A percentile compares a stretch with the other conserved stretches of the same genome.
Evolutionary conservation across 2,113 vertebrate genomes (phyloP).

Genomic region (Hystrix brachyura): DNA sequence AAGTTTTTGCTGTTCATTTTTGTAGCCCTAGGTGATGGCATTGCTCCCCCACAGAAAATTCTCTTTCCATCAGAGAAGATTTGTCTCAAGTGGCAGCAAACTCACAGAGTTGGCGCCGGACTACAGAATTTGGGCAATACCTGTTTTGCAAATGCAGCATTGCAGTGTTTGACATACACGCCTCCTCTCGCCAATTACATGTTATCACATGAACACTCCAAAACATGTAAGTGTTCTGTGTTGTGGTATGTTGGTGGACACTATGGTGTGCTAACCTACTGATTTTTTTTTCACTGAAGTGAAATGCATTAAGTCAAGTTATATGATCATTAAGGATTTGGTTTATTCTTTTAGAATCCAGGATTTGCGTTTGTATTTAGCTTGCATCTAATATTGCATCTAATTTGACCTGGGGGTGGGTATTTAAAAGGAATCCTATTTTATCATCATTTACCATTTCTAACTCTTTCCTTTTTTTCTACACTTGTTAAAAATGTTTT

Average conservation of each 20-base stretch:
- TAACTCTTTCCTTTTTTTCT: slow-evolving; percentile 60
- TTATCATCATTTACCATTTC: slow-evolving; percentile 73
- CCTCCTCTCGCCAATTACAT: slow-evolving; percentile 97
- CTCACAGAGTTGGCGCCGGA: slow-evolving; percentile 95
- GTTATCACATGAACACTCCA: slow-evolving; percentile 97
- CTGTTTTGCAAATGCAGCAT: slow-evolving; percentile 96
- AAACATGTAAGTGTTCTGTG: slow-evolving; percentile 92
- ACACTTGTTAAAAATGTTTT: slow-evolving; percentile 32
- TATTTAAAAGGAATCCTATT: slow-evolving; percentile 56
- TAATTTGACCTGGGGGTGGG: slow-evolving; percentile 44
- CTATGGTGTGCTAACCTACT: not conserved
- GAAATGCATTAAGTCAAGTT: slow-evolving; percentile 58
- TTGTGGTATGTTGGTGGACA: rapidly evolving
- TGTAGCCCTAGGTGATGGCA: slow-evolving; percentile 93
- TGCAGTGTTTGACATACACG: slow-evolving; percentile 98
- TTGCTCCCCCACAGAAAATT: slow-evolving; percentile 94
- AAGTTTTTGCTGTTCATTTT: slow-evolving; percentile 52
- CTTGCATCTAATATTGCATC: slow-evolving; percentile 25
- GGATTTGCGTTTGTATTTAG: slow-evolving; percentile 57
- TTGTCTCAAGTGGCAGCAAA: slow-evolving; percentile 95
- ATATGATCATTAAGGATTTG: not conserved
- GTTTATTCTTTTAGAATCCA: slow-evolving; percentile 48
- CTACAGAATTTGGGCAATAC: slow-evolving; percentile 98
- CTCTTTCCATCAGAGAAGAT: slow-evolving; percentile 97
- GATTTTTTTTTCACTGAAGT: slow-evolving; percentile 43